Evolutionary conservation across 2,888 invertebrate genomes (phyloP).

Genomic region (Noctua fimbriata): DNA sequence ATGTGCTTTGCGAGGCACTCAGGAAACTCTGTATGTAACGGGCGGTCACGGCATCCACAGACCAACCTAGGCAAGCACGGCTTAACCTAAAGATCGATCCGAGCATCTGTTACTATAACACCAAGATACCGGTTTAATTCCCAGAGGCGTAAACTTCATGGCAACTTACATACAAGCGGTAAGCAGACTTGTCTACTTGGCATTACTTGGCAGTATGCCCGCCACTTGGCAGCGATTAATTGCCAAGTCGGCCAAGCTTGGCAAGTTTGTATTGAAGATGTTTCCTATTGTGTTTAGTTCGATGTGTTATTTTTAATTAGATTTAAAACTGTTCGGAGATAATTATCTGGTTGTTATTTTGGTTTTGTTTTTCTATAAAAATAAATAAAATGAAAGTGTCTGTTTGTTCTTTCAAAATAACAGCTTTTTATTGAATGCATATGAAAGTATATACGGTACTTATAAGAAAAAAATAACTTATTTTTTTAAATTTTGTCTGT

Average conservation of each 20-base stretch:
- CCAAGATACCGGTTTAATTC: conserved; percentile 38
- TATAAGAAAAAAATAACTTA: no score
- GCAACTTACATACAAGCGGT: conserved; percentile 59
- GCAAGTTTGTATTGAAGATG: conserved; percentile 45
- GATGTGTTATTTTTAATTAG: conserved; percentile 38
- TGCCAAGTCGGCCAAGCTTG: conserved; percentile 52
- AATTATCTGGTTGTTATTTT: neutral
- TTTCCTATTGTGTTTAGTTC: conserved; percentile 14
- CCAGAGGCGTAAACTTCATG: conserved; percentile 42
- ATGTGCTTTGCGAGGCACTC: no score
- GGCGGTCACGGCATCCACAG: no score
- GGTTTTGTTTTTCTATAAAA: neutral
- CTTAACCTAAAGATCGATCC: no score
- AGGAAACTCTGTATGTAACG: no score
- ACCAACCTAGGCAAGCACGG: no score
- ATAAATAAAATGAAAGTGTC: no score
- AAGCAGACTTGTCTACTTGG: conserved; percentile 33
- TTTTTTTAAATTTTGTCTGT: no score
- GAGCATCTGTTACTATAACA: no score
- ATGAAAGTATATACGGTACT: no score
- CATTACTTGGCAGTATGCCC: conserved; percentile 53
- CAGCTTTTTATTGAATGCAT: no score
- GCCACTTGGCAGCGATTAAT: conserved; percentile 54
- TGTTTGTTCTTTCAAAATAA: no score
- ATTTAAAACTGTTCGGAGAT: neutral